Evolutionary conservation across 2,888 invertebrate genomes (phyloP), one percentile per base, ranked within the genome.

Genomic region (Peribatodes rhomboidaria): DNA sequence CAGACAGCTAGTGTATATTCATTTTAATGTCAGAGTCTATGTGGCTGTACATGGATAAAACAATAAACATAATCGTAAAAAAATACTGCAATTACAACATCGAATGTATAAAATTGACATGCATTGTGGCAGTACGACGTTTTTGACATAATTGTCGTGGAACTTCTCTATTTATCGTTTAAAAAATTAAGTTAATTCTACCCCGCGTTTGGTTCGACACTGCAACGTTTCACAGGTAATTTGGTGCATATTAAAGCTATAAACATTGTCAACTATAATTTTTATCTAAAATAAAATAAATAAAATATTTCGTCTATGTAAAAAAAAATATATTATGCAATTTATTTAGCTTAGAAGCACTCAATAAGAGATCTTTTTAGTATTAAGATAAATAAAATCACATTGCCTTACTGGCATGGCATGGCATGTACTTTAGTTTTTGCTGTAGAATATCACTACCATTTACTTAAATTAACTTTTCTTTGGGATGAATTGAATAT

Each of bases 341-440:
- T 44, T 47, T 47, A 47, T 35, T 56, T 56, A 54, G 41, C 50
- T 60, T 67, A 41, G n/a, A 65, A 64, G 58, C 61, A 64, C 58
- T 60, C 61, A 46, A 35, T 27, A 27, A 46, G 61, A 67, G 62
- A 67, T 67, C 65, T 33, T n/a, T 8, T 52, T 54, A 50, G 13
- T 20, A 57, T 54, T 58, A 52, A 39, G 37, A 46, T 59, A 56
- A 50, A 61, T 50, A 55, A 58, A 37, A 62, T 68, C 65, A 65
- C 68, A 63, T 41, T 47, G n/a, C 41, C 37, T 50, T 50, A 63
- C 65, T 50, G 60, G 42, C 52, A 13, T 55, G 60, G 42, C 52
- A 13, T 55, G 61, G 52, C 59, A 16, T 57, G 44, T 57, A 56
- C 27, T 44, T 44, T 42, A 10, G 18, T 50, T 44, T 33, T 31